Evolutionary conservation across 2,888 invertebrate species (phyloP).

Genomic region (Andrena trimmerana): DNA sequence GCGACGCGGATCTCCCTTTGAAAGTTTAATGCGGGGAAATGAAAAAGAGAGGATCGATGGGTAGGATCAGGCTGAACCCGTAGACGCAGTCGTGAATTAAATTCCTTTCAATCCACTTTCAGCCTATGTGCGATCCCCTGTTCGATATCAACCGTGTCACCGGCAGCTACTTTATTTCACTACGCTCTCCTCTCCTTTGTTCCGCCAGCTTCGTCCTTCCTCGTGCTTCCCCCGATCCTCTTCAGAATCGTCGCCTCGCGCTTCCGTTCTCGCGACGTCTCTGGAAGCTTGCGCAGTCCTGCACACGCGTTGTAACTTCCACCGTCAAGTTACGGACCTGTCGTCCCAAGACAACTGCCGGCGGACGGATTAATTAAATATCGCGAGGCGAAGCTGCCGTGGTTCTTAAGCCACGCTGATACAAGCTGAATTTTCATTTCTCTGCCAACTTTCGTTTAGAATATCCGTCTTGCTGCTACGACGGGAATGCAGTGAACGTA

Average conservation of each 20-base stretch:
- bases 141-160: constrained; percentile 47
- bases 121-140: not conserved
- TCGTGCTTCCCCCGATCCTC: not conserved
- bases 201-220: not conserved
- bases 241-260: not conserved
- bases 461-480: not conserved
- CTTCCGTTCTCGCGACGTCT: not conserved
- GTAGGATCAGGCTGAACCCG: constrained; percentile 22
- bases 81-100: constrained; percentile 38
- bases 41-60: constrained; percentile 14
- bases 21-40: constrained; percentile 24
- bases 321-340: not conserved
- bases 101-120: constrained; percentile 47
- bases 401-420: not conserved
- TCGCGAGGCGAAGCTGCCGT: not conserved
- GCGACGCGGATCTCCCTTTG: constrained; percentile 19
- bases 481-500: not conserved
- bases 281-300: not conserved
- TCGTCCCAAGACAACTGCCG: not conserved
- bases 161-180: constrained; percentile 53
- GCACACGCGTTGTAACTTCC: not conserved
- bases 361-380: constrained; percentile 28
- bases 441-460: not conserved
- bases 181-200: constrained; percentile 7
- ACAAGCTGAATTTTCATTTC: not conserved